Conservation (phyloP, 30 jellyfish, hydroid and myxozoan species). For the Aurelia coerulea region DNA sequence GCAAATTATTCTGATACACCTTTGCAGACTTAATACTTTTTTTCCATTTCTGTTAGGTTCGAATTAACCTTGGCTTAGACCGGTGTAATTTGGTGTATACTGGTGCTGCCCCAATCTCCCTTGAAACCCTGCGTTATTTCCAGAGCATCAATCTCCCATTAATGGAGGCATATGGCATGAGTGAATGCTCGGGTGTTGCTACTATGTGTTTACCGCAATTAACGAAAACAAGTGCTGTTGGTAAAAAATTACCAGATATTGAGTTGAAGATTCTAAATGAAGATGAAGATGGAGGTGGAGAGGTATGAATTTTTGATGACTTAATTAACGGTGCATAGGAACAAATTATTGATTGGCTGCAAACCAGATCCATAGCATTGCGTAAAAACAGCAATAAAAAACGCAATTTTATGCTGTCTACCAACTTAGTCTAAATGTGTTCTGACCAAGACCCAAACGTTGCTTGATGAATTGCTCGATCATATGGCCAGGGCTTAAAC, state of each 20-base stretch:
- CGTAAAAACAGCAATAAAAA: no score
- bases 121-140: slow-evolving; percentile 83
- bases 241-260: slow-evolving; percentile 31
- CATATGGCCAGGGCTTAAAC: no score
- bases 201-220: slow-evolving; percentile 53
- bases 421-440: no score
- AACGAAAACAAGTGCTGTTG: slow-evolving; percentile 70
- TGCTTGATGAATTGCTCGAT: no score
- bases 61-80: slow-evolving; percentile 85
- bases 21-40: no score
- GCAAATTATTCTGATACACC: no score
- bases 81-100: slow-evolving; percentile 68
- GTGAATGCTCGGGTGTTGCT: slow-evolving; percentile 90
- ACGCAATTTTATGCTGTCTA: no score
- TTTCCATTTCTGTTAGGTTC: slow-evolving; percentile 42
- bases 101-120: slow-evolving; percentile 95
- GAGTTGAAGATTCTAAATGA: slow-evolving; percentile 81
- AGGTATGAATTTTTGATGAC: slow-evolving; percentile 31
- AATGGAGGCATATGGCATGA: slow-evolving; percentile 90
- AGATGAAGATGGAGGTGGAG: slow-evolving; percentile 98
- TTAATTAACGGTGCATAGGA: no score
- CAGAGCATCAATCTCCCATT: slow-evolving; percentile 90
- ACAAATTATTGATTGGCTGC: no score
- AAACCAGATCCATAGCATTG: no score
- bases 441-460: no score